Evolutionary conservation across 2,113 vertebrate genomes (phyloP).

Genomic region (Speoplatyrhinus poulsoni): DNA sequence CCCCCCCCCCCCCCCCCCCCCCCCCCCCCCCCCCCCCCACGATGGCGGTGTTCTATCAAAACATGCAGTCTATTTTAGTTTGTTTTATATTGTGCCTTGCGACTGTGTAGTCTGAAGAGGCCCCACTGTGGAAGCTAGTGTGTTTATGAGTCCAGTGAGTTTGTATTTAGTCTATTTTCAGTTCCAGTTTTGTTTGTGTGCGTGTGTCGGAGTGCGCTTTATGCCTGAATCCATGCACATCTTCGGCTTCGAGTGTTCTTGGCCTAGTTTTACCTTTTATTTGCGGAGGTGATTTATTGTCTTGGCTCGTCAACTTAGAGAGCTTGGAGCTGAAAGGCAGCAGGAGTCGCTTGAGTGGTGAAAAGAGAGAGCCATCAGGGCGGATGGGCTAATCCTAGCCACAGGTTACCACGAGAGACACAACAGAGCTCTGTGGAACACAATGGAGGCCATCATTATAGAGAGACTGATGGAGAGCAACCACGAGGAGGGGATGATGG

Average conservation of each 20-base stretch:
- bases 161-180: too few species aligned
- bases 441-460: neutral
- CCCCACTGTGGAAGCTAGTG: conserved; percentile 29
- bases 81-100: conserved; percentile 28
- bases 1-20: too few species aligned
- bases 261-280: conserved; percentile 38
- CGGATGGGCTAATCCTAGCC: conserved; percentile 17
- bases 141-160: neutral
- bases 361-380: conserved; percentile 6
- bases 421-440: neutral
- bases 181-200: conserved; percentile 7
- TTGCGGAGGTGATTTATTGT: conserved; percentile 44
- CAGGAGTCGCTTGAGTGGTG: conserved; percentile 10
- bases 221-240: neutral
- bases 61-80: conserved; percentile 4
- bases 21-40: too few species aligned
- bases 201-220: neutral
- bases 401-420: conserved; percentile 11
- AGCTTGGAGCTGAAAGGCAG: conserved; percentile 14
- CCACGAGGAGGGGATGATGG: neutral
- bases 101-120: conserved; percentile 25
- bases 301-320: conserved; percentile 14
- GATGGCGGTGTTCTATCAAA: conserved; percentile 4
- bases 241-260: conserved; percentile 28
- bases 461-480: neutral